These are phyloP conservation scores for Cyprinodon brontotheroides DNA, from an alignment of 2,113 vertebrate species.

Conservation along the genomic window DNA sequence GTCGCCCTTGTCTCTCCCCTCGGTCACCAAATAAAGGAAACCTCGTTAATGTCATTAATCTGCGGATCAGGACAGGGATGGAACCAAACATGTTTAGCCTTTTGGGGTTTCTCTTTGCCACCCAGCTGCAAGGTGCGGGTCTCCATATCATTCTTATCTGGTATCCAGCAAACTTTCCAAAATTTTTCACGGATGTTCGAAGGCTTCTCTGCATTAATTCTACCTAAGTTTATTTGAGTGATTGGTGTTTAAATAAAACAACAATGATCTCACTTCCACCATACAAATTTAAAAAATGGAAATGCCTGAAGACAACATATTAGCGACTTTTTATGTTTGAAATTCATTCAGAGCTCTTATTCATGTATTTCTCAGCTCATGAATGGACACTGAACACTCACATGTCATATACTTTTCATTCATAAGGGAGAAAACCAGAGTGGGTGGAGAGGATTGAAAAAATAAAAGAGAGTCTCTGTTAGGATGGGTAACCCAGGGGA, in stretches of 20 bases:
- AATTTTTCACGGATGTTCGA: not conserved
- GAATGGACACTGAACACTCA: slow-evolving; percentile 89
- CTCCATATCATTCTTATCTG: slow-evolving; percentile 42
- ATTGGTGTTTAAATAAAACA: slow-evolving; percentile 41
- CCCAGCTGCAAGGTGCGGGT: slow-evolving; percentile 30
- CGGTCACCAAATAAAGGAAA: slow-evolving; percentile 89
- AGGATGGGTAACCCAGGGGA: slow-evolving; percentile 83
- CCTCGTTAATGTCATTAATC: slow-evolving; percentile 99
- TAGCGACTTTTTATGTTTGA: slow-evolving; percentile 76
- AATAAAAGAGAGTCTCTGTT: slow-evolving; percentile 53
- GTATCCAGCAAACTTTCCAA: not conserved
- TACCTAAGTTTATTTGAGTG: slow-evolving; percentile 39
- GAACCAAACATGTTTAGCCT: slow-evolving; percentile 85
- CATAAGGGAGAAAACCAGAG: slow-evolving; percentile 80
- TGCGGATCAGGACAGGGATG: slow-evolving; percentile 86
- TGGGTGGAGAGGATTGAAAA: slow-evolving; percentile 26
- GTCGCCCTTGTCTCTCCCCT: slow-evolving; percentile 87
- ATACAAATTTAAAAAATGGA: slow-evolving; percentile 68
- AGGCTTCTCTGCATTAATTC: slow-evolving; percentile 32
- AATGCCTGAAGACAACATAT: slow-evolving; percentile 64
- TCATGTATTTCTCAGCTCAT: slow-evolving; percentile 90
- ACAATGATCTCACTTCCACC: slow-evolving; percentile 59
- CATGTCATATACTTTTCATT: slow-evolving; percentile 96
- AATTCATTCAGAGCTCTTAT: slow-evolving; percentile 77
- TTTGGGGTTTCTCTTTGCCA: slow-evolving; percentile 68